Percentiles rank a stretch among this genome's conserved stretches.
These are phyloP conservation scores for Calephelis perditalis DNA, from an alignment of 2,888 invertebrate species.

Conservation along the genomic window DNA sequence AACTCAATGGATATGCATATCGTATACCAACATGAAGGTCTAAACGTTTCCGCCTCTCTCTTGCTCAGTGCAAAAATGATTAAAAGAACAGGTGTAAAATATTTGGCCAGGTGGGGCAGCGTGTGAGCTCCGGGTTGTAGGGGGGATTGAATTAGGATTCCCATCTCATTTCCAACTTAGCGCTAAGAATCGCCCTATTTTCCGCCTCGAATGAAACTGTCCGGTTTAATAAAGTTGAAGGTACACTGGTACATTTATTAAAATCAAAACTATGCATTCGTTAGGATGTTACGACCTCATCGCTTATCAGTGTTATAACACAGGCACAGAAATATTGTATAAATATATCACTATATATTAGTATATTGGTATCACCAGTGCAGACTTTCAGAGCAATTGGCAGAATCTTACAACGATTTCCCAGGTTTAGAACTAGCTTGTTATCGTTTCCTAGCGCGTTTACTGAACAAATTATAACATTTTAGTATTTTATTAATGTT, in stretches of 20 bases:
- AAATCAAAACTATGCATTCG: not conserved
- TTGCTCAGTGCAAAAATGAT: constrained; percentile 1
- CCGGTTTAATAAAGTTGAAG: constrained; percentile 26
- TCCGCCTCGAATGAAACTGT: constrained; percentile 35
- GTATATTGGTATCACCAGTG: too few relatives aligned
- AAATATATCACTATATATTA: too few relatives aligned
- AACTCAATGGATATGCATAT: too few relatives aligned
- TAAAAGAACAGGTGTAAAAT: constrained; percentile 2
- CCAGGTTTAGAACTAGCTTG: too few relatives aligned
- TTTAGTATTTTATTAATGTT: too few relatives aligned
- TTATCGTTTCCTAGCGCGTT: too few relatives aligned
- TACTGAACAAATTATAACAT: too few relatives aligned
- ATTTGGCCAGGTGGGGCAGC: constrained; percentile 4
- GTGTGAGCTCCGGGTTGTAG: constrained; percentile 15
- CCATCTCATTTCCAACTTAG: constrained; percentile 35
- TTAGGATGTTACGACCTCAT: not conserved
- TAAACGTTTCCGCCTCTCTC: not conserved
- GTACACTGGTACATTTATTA: constrained; percentile 16
- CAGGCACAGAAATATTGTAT: too few relatives aligned
- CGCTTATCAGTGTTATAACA: too few relatives aligned
- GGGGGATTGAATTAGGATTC: constrained; percentile 35
- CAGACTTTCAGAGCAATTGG: too few relatives aligned
- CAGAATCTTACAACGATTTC: too few relatives aligned
- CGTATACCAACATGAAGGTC: too few relatives aligned
- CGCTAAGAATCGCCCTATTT: constrained; percentile 37